Evolutionary conservation across 2,113 vertebrate species (phyloP).

Genomic region (Neolamprologus fasciatus): DNA sequence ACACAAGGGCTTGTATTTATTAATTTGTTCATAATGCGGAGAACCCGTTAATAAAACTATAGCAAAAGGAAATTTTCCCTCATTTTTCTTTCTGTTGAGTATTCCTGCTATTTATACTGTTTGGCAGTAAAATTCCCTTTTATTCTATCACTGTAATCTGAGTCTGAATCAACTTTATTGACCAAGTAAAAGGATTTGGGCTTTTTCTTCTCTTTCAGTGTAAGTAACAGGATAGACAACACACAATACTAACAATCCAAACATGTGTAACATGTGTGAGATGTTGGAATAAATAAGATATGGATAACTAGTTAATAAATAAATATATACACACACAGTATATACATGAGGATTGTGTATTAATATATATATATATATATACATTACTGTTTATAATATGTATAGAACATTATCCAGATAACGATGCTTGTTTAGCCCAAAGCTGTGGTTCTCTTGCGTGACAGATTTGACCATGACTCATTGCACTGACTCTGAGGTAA

Average conservation of each 20-base stretch:
- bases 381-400: background rate
- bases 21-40: rapidly evolving
- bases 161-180: background rate
- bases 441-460: background rate
- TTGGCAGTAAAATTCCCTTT: background rate
- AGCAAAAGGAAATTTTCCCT: background rate
- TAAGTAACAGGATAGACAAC: background rate
- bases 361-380: background rate
- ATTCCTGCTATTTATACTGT: background rate
- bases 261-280: background rate
- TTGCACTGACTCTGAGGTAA: background rate
- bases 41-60: rapidly evolving
- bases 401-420: background rate
- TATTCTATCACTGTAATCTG: background rate
- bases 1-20: background rate
- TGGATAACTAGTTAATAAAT: background rate
- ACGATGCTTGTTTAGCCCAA: background rate
- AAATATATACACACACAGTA: background rate
- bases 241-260: rapidly evolving
- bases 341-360: background rate
- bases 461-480: background rate
- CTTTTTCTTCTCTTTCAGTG: background rate
- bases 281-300: background rate
- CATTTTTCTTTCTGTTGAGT: background rate
- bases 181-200: background rate